Evolutionary conservation across 1,140 invertebrate species (phyloP).

Genomic region (Hetaerina americana): DNA sequence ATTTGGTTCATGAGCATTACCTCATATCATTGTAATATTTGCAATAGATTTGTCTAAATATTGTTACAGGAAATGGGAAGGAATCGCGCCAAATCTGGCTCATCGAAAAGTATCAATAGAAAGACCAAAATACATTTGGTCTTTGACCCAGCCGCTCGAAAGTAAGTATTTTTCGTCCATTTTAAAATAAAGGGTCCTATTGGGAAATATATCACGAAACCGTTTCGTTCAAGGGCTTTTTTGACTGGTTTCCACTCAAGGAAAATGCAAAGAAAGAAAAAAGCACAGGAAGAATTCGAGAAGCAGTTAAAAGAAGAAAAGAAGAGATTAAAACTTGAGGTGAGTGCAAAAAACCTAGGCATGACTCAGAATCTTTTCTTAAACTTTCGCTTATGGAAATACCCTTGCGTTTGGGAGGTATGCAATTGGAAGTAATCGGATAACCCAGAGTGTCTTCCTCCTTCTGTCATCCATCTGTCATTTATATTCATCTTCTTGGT

Average conservation of each 20-base stretch:
- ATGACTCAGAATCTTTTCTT: neutral
- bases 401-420: neutral
- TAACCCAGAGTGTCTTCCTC: no score
- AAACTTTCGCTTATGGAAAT: neutral
- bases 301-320: conserved; percentile 56
- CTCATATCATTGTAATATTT: no score
- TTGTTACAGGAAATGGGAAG: no score
- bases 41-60: no score
- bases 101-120: conserved; percentile 6
- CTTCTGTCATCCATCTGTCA: no score
- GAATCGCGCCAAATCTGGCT: no score
- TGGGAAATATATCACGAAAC: no score
- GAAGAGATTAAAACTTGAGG: conserved; percentile 55
- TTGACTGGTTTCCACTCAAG: conserved; percentile 62
- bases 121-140: conserved; percentile 39
- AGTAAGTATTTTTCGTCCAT: conserved; percentile 36
- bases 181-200: no score
- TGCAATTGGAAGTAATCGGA: no score
- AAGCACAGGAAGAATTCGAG: conserved; percentile 53
- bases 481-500: no score
- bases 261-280: conserved; percentile 54
- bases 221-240: conserved; percentile 45
- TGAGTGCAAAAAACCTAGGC: conserved; percentile 18
- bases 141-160: conserved; percentile 44
- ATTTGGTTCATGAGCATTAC: no score